These are phyloP conservation scores for Nysson spinosus DNA, from an alignment of 2,888 invertebrate species.

Conservation along the genomic window DNA sequence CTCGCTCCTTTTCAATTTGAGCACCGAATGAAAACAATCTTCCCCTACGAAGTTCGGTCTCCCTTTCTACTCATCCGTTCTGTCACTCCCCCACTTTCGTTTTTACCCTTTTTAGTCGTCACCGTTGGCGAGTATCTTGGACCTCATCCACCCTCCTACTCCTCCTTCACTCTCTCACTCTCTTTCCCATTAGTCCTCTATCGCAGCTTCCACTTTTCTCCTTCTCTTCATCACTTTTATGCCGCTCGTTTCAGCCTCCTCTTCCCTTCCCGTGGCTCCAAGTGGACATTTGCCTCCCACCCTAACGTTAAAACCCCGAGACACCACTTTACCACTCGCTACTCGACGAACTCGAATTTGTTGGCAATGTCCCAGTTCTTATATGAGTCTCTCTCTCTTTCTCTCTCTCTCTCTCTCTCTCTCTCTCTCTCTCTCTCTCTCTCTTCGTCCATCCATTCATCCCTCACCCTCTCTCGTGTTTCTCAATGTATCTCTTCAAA, in stretches of 20 bases:
- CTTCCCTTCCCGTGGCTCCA: conserved; percentile 36
- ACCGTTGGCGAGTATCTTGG: conserved; percentile 46
- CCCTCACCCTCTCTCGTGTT: not conserved
- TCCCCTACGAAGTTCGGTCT: conserved; percentile 63
- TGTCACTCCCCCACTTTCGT: conserved; percentile 21
- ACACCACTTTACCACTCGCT: conserved; percentile 69
- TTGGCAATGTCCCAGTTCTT: conserved; percentile 73
- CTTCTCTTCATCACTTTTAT: conserved; percentile 18
- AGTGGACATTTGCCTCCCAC: conserved; percentile 63
- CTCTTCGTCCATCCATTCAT: not conserved
- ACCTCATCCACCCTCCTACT: too few species aligned
- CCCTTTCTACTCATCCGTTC: conserved; percentile 22
- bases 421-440: not conserved
- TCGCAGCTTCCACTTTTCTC: conserved; percentile 42
- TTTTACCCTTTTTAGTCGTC: conserved; percentile 45
- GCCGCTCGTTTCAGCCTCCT: not conserved
- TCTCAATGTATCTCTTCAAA: too few species aligned
- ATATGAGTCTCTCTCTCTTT: conserved; percentile 62
- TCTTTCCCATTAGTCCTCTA: conserved; percentile 36
- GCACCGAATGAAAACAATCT: conserved; percentile 71
- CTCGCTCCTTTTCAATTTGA: conserved; percentile 71
- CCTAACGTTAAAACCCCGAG: conserved; percentile 53
- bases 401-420: conserved; percentile 3
- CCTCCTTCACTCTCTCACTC: conserved; percentile 33
- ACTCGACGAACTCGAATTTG: conserved; percentile 70